Evolutionary conservation across 2,113 vertebrate species (phyloP).

Genomic region (Corydoras sp.): DNA sequence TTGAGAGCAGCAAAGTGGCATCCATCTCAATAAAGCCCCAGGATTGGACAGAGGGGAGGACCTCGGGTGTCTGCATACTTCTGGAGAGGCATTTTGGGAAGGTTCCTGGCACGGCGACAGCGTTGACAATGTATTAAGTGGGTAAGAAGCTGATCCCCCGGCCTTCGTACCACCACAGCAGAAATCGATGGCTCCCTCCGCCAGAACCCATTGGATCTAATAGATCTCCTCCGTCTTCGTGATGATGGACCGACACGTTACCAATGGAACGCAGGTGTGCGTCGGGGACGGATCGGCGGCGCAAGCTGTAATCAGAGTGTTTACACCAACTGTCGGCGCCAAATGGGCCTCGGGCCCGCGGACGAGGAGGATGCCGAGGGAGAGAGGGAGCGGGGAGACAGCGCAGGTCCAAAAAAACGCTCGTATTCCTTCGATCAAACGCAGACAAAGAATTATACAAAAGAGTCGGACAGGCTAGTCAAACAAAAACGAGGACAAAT

Average conservation of each 20-base stretch:
- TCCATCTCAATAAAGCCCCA: too few species aligned
- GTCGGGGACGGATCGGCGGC: neutral
- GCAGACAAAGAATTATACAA: constrained; percentile 50
- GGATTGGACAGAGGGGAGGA: too few species aligned
- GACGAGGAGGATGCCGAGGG: neutral
- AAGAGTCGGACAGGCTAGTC: constrained; percentile 58
- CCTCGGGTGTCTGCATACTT: too few species aligned
- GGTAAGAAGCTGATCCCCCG: constrained; percentile 3
- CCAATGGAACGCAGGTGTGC: constrained; percentile 61
- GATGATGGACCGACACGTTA: constrained; percentile 44
- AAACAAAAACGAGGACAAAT: constrained; percentile 70
- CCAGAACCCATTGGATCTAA: constrained; percentile 41
- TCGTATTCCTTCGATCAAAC: constrained; percentile 44
- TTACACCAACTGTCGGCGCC: constrained; percentile 55
- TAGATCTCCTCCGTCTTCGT: constrained; percentile 39
- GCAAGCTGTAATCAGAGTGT: constrained; percentile 60
- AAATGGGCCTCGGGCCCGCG: neutral
- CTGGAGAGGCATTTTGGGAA: too few species aligned
- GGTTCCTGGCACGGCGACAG: too few species aligned
- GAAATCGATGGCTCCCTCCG: constrained; percentile 32
- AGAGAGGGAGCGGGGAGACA: constrained; percentile 55
- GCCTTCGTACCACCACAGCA: constrained; percentile 9
- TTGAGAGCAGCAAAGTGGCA: too few species aligned
- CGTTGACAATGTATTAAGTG: too few species aligned
- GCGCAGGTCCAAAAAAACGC: constrained; percentile 43